phyloP scores from a whole-genome alignment of 2,113 vertebrate species.

The Todiramphus chloris region DNA sequence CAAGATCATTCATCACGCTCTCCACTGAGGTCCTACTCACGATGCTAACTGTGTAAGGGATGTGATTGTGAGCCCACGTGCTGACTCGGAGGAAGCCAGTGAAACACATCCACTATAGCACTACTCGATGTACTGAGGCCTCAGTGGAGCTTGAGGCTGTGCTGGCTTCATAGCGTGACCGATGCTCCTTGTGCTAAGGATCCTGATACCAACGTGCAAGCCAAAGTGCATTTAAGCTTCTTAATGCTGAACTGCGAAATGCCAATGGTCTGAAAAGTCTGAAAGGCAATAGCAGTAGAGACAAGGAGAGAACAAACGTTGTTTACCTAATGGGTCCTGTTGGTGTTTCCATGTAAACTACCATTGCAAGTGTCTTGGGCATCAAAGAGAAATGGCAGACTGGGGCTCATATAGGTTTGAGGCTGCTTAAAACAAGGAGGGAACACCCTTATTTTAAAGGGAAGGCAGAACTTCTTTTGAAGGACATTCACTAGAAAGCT shows the following conservation, averaged over 20 bases:
- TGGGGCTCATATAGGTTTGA: neutral
- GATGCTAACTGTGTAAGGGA: too few species aligned
- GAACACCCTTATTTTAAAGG: neutral
- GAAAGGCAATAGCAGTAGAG: neutral
- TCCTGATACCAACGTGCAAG: fast-evolving
- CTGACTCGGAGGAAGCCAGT: neutral
- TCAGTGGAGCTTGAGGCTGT: neutral
- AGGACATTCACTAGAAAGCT: neutral
- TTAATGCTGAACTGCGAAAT: neutral
- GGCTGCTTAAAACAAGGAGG: neutral
- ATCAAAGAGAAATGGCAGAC: neutral
- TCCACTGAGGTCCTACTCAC: neutral
- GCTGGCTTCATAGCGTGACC: fast-evolving
- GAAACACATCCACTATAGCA: fast-evolving
- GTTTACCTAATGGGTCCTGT: neutral
- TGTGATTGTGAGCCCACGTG: fast-evolving
- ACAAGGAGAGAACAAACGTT: neutral
- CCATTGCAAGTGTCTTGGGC: too few species aligned
- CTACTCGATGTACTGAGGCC: neutral
- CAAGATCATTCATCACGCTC: neutral
- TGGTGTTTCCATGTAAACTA: neutral
- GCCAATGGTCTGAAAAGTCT: neutral
- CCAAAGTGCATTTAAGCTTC: neutral
- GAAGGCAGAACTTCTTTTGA: neutral
- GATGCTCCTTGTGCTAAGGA: neutral